Percentiles rank a stretch among this genome's conserved stretches.
These are phyloP conservation scores for Strigamia crassipes DNA, from an alignment of 2,888 invertebrate species.

Conservation along the genomic window DNA sequence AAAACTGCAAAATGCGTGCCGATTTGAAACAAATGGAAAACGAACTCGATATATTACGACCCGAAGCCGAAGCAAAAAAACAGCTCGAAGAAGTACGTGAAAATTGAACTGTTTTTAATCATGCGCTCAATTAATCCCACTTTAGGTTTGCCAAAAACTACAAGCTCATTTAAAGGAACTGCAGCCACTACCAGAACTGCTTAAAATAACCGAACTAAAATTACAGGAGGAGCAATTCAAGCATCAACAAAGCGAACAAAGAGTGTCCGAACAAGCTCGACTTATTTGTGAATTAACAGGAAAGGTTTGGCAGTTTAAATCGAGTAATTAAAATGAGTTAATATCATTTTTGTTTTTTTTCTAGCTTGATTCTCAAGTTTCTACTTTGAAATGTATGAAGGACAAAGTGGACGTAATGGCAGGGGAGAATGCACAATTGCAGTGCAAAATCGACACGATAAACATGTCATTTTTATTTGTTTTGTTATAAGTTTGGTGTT, in stretches of 20 bases:
- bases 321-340: background rate
- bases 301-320: constrained; percentile 8
- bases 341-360: background rate
- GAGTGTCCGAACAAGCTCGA: constrained; percentile 31
- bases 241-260: background rate
- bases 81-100: background rate
- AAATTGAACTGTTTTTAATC: background rate
- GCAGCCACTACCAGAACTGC: background rate
- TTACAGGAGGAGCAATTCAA: constrained; percentile 4
- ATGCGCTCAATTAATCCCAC: background rate
- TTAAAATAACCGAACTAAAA: constrained; percentile 28
- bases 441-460: background rate
- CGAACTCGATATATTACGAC: background rate
- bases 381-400: constrained; percentile 20
- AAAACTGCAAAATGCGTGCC: background rate
- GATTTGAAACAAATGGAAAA: constrained; percentile 1
- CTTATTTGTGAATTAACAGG: constrained; percentile 37
- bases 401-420: background rate
- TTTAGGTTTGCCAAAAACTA: constrained; percentile 39
- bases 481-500: background rate
- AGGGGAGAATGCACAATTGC: background rate
- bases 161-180: constrained; percentile 39
- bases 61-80: constrained; percentile 28
- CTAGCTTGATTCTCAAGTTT: background rate
- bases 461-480: background rate